A percentile compares a stretch with the other conserved stretches of the same genome.
These are phyloP conservation scores for Sebastes itinus DNA, from an alignment of 2,797 vertebrate genomes.

Conservation along the genomic window DNA sequence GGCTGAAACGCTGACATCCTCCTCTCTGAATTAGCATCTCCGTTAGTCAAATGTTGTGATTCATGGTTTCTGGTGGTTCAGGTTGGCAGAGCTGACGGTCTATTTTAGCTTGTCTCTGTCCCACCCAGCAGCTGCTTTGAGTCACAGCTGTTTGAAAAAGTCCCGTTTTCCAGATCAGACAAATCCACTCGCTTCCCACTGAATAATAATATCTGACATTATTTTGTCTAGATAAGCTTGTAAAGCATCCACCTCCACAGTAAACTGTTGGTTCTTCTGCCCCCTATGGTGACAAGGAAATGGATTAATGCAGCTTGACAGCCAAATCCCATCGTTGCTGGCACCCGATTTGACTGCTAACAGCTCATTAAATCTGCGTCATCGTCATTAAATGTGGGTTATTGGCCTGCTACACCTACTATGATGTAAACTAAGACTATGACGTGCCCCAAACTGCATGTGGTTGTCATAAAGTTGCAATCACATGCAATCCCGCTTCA, in stretches of 20 bases:
- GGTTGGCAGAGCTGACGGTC: conserved; percentile 32
- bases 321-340: no score
- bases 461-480: no score
- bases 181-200: neutral
- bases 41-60: conserved; percentile 10
- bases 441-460: no score
- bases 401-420: no score
- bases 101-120: conserved; percentile 60
- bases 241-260: neutral
- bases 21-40: neutral
- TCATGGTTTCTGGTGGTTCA: conserved; percentile 22
- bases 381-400: no score
- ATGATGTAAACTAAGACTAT: no score
- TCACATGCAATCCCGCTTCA: no score
- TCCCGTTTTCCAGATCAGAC: conserved; percentile 31
- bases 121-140: conserved; percentile 70
- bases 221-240: neutral
- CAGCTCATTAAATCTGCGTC: no score
- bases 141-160: conserved; percentile 66
- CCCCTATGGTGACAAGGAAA: neutral
- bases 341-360: no score
- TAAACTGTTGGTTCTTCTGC: neutral
- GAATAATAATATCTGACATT: neutral
- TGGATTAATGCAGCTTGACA: neutral
- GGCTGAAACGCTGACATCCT: neutral